These are phyloP conservation scores for Ooceraea biroi DNA, from an alignment of 1,140 invertebrate species.

Conservation along the genomic window DNA sequence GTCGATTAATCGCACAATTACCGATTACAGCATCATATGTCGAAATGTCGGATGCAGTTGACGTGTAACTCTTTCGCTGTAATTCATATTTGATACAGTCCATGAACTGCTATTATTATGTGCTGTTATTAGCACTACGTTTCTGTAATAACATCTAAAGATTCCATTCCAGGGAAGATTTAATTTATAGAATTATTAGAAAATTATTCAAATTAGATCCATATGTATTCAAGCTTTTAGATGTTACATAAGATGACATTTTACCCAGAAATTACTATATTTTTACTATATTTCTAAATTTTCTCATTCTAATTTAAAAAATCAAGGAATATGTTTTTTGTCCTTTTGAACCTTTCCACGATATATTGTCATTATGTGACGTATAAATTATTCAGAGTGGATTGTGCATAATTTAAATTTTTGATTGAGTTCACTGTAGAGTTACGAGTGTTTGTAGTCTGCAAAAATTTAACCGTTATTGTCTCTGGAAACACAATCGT, in stretches of 20 bases:
- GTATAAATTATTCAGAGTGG: slow-evolving; percentile 53
- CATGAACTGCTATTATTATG: neutral
- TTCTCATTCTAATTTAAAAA: neutral
- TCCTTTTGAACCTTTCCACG: neutral
- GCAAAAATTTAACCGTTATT: neutral
- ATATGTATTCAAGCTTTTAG: neutral
- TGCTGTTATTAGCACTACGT: neutral
- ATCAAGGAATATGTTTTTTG: neutral
- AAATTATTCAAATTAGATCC: neutral
- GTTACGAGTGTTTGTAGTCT: neutral
- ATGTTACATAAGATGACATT: no score
- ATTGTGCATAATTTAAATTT: slow-evolving; percentile 18
- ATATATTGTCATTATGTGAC: neutral
- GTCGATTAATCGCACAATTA: slow-evolving; percentile 23
- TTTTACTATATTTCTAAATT: neutral
- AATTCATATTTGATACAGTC: slow-evolving; percentile 3
- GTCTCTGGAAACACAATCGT: neutral
- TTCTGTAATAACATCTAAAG: neutral
- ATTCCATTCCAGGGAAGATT: neutral
- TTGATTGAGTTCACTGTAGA: slow-evolving; percentile 5
- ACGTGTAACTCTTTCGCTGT: slow-evolving; percentile 7
- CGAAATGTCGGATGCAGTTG: neutral
- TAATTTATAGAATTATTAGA: slow-evolving; percentile 10
- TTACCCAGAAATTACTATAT: neutral
- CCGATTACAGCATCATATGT: neutral